Conservation (phyloP, 1,140 invertebrate genomes). For the Drosophila pseudoananassae region DNA sequence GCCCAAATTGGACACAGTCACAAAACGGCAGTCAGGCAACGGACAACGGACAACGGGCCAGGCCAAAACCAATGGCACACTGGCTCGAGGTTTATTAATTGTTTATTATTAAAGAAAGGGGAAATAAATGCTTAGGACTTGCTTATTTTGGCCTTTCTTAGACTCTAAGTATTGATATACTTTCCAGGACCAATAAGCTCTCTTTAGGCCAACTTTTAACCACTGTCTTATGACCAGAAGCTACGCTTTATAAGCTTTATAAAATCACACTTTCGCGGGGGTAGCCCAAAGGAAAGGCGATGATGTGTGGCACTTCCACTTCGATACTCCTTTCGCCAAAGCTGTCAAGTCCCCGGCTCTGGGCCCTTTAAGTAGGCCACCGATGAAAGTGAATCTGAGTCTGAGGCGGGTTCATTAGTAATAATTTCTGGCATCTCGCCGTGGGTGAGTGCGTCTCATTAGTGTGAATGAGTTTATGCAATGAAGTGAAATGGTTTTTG, state of each 20-base stretch:
- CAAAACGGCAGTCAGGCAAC: constrained; percentile 57
- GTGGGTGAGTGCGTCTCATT: constrained; percentile 56
- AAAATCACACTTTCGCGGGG: constrained; percentile 42
- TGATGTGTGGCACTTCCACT: constrained; percentile 32
- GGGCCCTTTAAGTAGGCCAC: constrained; percentile 63
- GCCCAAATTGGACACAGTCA: constrained; percentile 66
- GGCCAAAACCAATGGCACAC: constrained; percentile 31
- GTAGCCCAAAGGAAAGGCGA: constrained; percentile 6
- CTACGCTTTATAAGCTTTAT: constrained; percentile 44
- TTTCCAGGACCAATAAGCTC: no score
- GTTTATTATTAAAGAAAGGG: neutral
- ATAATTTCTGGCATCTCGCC: constrained; percentile 64
- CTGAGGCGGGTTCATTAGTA: constrained; percentile 71
- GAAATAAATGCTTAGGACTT: neutral
- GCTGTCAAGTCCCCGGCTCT: constrained; percentile 60
- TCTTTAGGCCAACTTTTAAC: constrained; percentile 1
- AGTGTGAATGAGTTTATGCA: constrained; percentile 45
- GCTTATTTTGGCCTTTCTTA: no score
- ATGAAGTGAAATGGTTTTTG: constrained; percentile 28
- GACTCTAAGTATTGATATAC: no score
- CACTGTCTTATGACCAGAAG: constrained; percentile 39
- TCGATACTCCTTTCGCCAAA: constrained; percentile 62
- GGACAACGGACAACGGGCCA: neutral
- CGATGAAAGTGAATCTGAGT: constrained; percentile 75
- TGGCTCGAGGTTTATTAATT: neutral